A percentile compares a stretch with the other conserved stretches of the same genome.
Conservation (phyloP, 2,113 vertebrate species). For the Chelonoidis abingdonii region DNA sequence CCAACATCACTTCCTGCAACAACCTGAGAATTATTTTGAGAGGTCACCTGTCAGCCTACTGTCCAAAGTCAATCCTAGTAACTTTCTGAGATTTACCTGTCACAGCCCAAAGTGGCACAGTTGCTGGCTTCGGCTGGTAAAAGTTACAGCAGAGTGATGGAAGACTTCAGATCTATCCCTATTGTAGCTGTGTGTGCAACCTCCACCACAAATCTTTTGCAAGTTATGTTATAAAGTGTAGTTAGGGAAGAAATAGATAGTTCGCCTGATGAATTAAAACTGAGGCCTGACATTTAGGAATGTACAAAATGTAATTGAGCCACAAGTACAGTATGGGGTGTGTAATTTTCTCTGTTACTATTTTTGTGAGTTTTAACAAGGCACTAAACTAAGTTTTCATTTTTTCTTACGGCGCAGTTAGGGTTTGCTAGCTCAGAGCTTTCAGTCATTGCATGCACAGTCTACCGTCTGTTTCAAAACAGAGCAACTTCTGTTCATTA, state of each 20-base stretch:
- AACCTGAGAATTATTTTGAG: not conserved
- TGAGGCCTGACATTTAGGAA: not conserved
- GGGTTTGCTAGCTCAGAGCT: constrained; percentile 60
- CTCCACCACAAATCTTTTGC: not conserved
- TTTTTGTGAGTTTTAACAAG: constrained; percentile 55
- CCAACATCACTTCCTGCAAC: not conserved
- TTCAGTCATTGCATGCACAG: constrained; percentile 73
- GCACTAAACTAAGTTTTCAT: constrained; percentile 54
- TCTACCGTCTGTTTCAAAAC: constrained; percentile 79
- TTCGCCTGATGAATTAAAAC: not conserved
- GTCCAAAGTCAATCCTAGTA: not conserved
- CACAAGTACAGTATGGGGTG: not conserved
- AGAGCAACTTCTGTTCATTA: constrained; percentile 79
- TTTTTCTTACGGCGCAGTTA: constrained; percentile 32
- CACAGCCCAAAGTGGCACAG: not conserved
- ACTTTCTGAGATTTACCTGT: not conserved
- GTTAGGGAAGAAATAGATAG: constrained; percentile 1
- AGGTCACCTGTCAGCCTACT: not conserved
- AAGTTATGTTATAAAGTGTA: not conserved
- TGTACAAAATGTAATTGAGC: not conserved
- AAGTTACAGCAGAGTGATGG: not conserved
- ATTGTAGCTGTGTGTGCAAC: not conserved
- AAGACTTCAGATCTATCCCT: not conserved
- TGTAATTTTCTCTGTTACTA: constrained; percentile 34
- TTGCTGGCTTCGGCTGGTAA: not conserved